phyloP scores from a whole-genome alignment of 2,797 vertebrate genomes.

The Dipus sagitta region DNA sequence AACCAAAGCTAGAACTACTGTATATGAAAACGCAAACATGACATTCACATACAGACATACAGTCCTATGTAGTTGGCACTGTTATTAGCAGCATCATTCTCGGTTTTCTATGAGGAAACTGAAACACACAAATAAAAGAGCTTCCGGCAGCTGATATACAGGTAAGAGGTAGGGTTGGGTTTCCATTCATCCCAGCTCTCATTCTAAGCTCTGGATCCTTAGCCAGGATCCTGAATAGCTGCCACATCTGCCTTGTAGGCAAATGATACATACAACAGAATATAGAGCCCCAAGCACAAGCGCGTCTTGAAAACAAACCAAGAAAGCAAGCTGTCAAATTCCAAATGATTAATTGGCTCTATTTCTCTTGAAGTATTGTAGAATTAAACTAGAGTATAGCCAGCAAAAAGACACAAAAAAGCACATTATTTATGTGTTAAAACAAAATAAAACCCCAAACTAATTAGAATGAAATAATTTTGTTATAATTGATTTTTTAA shows the following conservation, averaged over 20 bases:
- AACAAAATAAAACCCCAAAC: neutral
- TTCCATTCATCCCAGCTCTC: neutral
- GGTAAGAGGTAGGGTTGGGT: neutral
- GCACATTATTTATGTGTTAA: neutral
- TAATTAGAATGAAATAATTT: neutral
- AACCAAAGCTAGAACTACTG: neutral
- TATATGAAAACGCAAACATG: neutral
- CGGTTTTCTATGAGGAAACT: neutral
- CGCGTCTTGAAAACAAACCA: neutral
- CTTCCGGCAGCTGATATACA: neutral
- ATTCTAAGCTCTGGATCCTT: neutral
- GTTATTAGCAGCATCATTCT: too few species aligned
- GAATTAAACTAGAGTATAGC: constrained; percentile 1
- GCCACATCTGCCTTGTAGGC: neutral
- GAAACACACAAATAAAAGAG: neutral
- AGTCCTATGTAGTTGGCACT: neutral
- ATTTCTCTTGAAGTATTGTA: neutral
- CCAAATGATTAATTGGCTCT: neutral
- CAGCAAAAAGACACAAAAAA: neutral
- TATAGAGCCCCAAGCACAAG: neutral
- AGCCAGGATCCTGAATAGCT: constrained; percentile 21
- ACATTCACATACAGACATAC: neutral
- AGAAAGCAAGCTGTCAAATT: constrained; percentile 6
- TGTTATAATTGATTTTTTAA: neutral
- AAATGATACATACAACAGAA: neutral